phyloP scores from a whole-genome alignment of 2,113 vertebrate genomes.

The Microcebus griseorufus region DNA sequence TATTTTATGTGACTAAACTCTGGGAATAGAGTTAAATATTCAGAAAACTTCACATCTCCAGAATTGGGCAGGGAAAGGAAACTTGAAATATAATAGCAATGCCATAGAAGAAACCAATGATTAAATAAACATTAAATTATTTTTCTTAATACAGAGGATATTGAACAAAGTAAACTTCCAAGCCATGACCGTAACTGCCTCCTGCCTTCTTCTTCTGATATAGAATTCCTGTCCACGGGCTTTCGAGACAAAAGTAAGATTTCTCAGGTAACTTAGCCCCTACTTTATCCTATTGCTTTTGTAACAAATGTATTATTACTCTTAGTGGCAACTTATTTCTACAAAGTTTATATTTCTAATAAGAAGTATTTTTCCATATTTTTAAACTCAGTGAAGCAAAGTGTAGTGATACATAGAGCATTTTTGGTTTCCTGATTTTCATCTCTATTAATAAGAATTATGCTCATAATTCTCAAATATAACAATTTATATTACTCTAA shows the following conservation, averaged over 20 bases:
- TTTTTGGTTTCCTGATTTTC: background rate
- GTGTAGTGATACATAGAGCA: background rate
- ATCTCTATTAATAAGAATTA: background rate
- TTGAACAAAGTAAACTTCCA: rapidly evolving
- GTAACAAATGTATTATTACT: background rate
- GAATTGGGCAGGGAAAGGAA: background rate
- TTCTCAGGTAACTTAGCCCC: constrained; percentile 47
- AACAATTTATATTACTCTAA: background rate
- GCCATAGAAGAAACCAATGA: background rate
- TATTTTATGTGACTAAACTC: background rate
- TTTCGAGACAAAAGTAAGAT: constrained; percentile 38
- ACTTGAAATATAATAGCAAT: background rate
- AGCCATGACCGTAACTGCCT: rapidly evolving
- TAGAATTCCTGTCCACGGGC: background rate
- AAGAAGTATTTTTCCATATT: background rate
- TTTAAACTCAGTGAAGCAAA: background rate
- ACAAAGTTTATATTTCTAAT: background rate
- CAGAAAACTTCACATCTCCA: background rate
- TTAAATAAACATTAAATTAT: background rate
- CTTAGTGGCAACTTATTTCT: background rate
- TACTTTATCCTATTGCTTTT: background rate
- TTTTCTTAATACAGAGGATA: background rate
- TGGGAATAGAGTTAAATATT: background rate
- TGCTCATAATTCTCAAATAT: background rate
- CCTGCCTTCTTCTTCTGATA: rapidly evolving